Evolutionary conservation across 30 jellyfish, hydroid and myxozoan genomes (phyloP).

Genomic region (Hydra vulgaris): DNA sequence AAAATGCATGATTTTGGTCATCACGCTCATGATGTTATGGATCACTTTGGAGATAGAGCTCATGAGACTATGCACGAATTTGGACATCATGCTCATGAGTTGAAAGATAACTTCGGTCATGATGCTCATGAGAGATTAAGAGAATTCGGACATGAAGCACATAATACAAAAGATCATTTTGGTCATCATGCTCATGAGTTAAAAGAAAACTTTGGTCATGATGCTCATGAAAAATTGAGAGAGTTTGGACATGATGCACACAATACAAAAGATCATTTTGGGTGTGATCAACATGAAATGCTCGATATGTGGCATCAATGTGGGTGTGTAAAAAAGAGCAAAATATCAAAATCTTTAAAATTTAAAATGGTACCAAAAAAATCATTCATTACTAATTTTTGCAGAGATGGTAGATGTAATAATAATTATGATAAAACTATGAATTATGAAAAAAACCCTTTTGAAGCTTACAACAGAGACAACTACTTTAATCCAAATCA

Average conservation of each 20-base stretch:
- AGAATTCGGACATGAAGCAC: conserved; percentile 5
- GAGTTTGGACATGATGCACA: conserved; percentile 5
- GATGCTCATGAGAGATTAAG: not conserved
- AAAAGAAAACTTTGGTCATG: conserved; percentile 1
- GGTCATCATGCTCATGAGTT: not conserved
- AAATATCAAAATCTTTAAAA: not conserved
- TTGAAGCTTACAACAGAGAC: not conserved
- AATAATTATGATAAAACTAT: not conserved
- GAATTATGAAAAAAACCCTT: not conserved
- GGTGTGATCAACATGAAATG: conserved; percentile 3
- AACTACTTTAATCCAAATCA: not conserved
- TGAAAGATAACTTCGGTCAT: not conserved
- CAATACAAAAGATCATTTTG: conserved; percentile 4
- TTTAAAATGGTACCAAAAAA: not conserved
- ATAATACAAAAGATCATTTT: not conserved
- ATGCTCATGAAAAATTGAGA: not conserved
- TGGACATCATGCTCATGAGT: not conserved
- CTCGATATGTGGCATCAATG: conserved; percentile 1
- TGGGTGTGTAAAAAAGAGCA: conserved; percentile 1
- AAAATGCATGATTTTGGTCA: conserved; percentile 3
- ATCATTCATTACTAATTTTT: not conserved
- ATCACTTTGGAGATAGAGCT: not conserved
- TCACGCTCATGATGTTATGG: not conserved
- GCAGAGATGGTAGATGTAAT: conserved; percentile 2
- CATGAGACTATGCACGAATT: conserved; percentile 2